Percentiles rank a stretch among this genome's conserved stretches.
phyloP scores from a whole-genome alignment of 2,113 vertebrate species.

The Anolis carolinensis region DNA sequence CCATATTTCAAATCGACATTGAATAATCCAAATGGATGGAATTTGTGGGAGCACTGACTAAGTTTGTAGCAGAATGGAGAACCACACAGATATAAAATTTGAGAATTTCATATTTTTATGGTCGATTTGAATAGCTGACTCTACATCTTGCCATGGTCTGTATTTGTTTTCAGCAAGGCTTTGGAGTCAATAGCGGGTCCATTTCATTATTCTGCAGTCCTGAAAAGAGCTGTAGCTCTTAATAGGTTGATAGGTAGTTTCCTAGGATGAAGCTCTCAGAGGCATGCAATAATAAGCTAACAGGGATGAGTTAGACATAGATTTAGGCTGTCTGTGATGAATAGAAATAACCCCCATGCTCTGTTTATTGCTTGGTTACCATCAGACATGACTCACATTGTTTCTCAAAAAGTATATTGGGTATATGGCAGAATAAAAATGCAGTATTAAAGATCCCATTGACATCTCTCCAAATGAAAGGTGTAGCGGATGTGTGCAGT shows the following conservation, averaged over 20 bases:
- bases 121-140: too few species aligned
- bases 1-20: conserved; percentile 50
- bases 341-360: background rate
- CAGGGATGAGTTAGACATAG: background rate
- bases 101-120: background rate
- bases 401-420: background rate
- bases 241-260: background rate
- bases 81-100: background rate
- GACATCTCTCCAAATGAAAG: background rate
- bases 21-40: conserved; percentile 61
- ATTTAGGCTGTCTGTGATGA: background rate
- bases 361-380: background rate
- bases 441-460: background rate
- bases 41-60: conserved; percentile 52
- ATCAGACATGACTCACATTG: background rate
- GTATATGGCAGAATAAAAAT: background rate
- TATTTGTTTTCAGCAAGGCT: background rate
- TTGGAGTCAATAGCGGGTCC: rapidly evolving
- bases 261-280: background rate
- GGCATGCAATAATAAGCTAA: background rate
- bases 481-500: background rate
- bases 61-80: background rate
- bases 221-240: background rate
- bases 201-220: background rate
- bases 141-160: background rate